Evolutionary conservation across 2,888 invertebrate species (phyloP), one percentile per base, ranked within the genome.

Genomic region (Gastrophysa polygoni): DNA sequence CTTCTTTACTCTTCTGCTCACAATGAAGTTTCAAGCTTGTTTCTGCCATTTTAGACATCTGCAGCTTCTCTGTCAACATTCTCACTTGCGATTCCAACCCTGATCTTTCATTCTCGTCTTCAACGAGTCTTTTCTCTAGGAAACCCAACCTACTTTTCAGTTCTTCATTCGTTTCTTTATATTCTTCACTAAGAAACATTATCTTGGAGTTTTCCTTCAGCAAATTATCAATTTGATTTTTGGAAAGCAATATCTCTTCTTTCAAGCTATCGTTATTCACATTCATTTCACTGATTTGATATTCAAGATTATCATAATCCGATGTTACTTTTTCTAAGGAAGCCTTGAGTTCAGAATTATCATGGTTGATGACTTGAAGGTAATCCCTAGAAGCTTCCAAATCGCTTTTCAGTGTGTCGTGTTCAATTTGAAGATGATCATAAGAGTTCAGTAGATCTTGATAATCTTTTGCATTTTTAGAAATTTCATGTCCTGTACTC

Each of bases 381-480:
- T 87, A 85, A 48, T 82, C 83, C 71, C 87, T 84, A 72, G 87
- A 83, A 57, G 84, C 84, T 49, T 83, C 85, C 79, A 73, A 58
- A 49, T 74, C 71, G 10, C 60, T 54, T 49, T 59, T 59, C n/a
- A 67, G 46, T 6, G 61, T 49, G 14, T 74, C 70, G 50, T 69
- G 69, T 21, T 74, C 73, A 20, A 71, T 60, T 66, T 70, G 71
- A 18, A 71, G 58, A 21, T 67, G 54, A 57, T 74, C 72, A 50
- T 67, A 75, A 21, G 59, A 70, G 34, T 67, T 72, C n/a, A 73
- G 48, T 18, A 82, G 73, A 55, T 81, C 76, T 44, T 75, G 69
- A 60, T 77, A 73, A 48, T 71, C 69, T 20, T 64, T 57, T 24
- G 68, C 61, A 44, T 69, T 75, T 59, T 48, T 56, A 2, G 17